Evolutionary conservation across 1,140 invertebrate genomes (phyloP).

Genomic region (Cylas formicarius): DNA sequence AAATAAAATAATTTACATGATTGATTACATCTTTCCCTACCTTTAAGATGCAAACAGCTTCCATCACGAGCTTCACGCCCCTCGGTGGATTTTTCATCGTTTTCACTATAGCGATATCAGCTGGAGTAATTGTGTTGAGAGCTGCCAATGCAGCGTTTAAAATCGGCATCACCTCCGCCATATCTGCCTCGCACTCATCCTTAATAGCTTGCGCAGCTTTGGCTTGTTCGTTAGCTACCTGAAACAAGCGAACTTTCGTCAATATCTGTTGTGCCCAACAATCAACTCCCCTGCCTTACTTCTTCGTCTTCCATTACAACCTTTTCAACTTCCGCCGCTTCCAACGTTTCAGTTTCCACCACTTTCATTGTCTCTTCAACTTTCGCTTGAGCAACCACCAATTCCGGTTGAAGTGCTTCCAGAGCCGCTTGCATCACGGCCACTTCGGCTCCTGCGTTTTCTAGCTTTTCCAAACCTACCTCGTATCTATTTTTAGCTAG

Average conservation of each 20-base stretch:
- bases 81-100: constrained; percentile 96
- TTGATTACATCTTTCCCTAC: too few species aligned
- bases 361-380: constrained; percentile 72
- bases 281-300: constrained; percentile 40
- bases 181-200: constrained; percentile 89
- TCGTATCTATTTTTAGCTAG: constrained; percentile 68
- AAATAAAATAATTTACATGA: too few species aligned
- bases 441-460: constrained; percentile 75
- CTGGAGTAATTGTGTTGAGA: constrained; percentile 82
- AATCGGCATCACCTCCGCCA: constrained; percentile 90
- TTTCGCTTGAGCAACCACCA: constrained; percentile 76
- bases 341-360: constrained; percentile 75
- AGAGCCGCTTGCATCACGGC: constrained; percentile 79
- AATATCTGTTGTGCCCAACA: neutral
- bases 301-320: constrained; percentile 47
- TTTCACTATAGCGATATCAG: constrained; percentile 92
- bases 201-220: constrained; percentile 81
- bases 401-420: constrained; percentile 76
- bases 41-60: constrained; percentile 90
- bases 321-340: constrained; percentile 70
- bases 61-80: constrained; percentile 91
- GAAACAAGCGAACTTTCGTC: constrained; percentile 1
- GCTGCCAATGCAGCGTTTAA: constrained; percentile 83
- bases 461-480: constrained; percentile 80
- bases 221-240: constrained; percentile 56